Base-by-base conservation (phyloP, 2,888 invertebrate genomes). In the Meliscaeva auricollis region DNA sequence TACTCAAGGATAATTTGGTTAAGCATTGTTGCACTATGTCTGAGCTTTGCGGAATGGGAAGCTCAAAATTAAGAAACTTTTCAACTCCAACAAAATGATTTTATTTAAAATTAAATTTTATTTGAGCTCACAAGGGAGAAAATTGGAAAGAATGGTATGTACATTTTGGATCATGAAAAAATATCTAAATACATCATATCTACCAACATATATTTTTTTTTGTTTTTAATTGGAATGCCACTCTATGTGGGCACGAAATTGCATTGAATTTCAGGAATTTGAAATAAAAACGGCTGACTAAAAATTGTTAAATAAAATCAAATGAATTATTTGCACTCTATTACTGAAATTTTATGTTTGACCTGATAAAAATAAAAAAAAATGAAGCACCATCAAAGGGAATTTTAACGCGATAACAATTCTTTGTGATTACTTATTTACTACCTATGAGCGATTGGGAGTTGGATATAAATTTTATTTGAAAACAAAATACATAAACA, bases 1-100 rank as follows among this genome's bases (percentile, higher is more conserved):
- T 62, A 32, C 62, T 77, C 44, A 30, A 41, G 62, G 70, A 77
- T 77, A 62, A 77, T 77, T 77, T 13, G 32, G 13, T 52, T 41
- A 41, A 44, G 32, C 30, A 41, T 60, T 76, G 52, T 69, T 68
- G 76, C 69, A 60, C 41, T 22, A 22, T 50, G 44, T 32, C 48
- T 75, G 48, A 3, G 38, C 30, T 13, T 22, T 56, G 11, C 6
- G 56, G 35, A 46, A 35, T 2, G 60, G 22, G 41, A 15, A 44
- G 44, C 44, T 62, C 9, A 35, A 38, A 58, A 20, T 17, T 38
- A 38, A 20, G 15, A 46, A 44, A 41, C 22, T 62, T 62, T 38
- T 62, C 30, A 22, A 44, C 44, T 62, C 26, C 38, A 62, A 62
- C 26, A 1, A 41, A 44, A 62, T 62, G 62, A 44, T 38, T 58